These are phyloP conservation scores for Cryptoleucopteryx plumbea DNA, from an alignment of 2,113 vertebrate genomes.

Conservation along the genomic window DNA sequence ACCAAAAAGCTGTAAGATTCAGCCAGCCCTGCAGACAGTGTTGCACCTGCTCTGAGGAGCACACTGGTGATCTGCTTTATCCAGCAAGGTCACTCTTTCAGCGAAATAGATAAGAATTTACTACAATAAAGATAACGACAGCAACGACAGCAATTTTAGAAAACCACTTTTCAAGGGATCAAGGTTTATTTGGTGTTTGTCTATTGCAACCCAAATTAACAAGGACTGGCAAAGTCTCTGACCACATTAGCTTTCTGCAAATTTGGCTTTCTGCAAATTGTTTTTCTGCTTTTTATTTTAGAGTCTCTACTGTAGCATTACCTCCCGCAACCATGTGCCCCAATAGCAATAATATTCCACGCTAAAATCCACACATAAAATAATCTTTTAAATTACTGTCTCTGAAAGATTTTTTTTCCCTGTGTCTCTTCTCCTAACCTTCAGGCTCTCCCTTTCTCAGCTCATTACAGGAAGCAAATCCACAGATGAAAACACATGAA, in stretches of 20 bases:
- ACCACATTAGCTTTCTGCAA: neutral
- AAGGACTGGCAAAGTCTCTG: neutral
- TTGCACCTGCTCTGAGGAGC: neutral
- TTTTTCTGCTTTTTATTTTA: constrained; percentile 24
- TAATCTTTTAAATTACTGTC: neutral
- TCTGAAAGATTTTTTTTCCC: neutral
- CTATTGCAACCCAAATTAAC: neutral
- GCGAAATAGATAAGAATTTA: neutral
- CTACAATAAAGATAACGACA: neutral
- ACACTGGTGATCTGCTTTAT: neutral
- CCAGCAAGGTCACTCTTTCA: neutral
- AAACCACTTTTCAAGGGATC: neutral
- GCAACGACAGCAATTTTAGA: neutral
- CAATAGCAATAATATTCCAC: neutral
- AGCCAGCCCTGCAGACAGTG: neutral
- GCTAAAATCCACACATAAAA: neutral
- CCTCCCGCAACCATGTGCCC: neutral
- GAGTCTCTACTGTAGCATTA: neutral
- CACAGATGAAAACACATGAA: constrained; percentile 3
- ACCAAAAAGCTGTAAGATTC: neutral
- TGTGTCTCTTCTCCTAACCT: neutral
- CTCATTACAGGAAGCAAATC: constrained; percentile 32
- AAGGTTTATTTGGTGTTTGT: neutral
- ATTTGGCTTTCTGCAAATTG: constrained; percentile 1
- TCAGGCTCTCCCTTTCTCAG: constrained; percentile 15